These are phyloP conservation scores for Geotrupes spiniger DNA, from an alignment of 2,888 invertebrate species.

Conservation along the genomic window DNA sequence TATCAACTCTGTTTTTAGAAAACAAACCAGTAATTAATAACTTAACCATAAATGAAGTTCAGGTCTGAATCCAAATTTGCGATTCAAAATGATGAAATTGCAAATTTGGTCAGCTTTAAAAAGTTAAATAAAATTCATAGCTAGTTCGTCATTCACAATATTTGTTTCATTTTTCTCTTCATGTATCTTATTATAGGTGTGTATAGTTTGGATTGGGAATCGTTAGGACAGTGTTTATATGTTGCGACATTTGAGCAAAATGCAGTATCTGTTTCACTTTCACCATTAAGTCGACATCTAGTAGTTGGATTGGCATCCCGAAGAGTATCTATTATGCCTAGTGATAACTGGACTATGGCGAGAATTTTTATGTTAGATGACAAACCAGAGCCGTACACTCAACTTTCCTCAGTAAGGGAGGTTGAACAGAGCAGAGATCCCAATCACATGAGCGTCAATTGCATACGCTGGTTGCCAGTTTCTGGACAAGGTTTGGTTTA, in stretches of 20 bases:
- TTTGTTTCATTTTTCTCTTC: too few species aligned
- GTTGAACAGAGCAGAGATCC: constrained; percentile 64
- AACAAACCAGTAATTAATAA: too few species aligned
- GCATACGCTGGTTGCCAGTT: constrained; percentile 79
- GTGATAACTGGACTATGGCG: constrained; percentile 53
- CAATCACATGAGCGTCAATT: constrained; percentile 74
- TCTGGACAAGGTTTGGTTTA: constrained; percentile 83
- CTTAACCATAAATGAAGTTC: too few species aligned
- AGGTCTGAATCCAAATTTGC: too few species aligned
- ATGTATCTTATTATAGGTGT: constrained; percentile 56
- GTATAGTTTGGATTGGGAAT: constrained; percentile 73
- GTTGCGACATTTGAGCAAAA: constrained; percentile 74
- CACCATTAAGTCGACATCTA: constrained; percentile 76
- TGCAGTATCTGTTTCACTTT: constrained; percentile 80
- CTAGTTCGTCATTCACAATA: too few species aligned
- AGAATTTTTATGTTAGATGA: constrained; percentile 49
- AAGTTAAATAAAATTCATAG: too few species aligned
- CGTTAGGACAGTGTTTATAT: constrained; percentile 74
- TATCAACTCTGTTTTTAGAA: too few species aligned
- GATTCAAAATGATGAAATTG: too few species aligned
- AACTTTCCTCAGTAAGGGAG: constrained; percentile 59
- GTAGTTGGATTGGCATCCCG: constrained; percentile 77
- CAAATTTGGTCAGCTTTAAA: too few species aligned
- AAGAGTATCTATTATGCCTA: constrained; percentile 57
- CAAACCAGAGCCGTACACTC: constrained; percentile 34